Base-by-base conservation (phyloP, 2,888 invertebrate genomes). In the Hyppa rectilinea region DNA sequence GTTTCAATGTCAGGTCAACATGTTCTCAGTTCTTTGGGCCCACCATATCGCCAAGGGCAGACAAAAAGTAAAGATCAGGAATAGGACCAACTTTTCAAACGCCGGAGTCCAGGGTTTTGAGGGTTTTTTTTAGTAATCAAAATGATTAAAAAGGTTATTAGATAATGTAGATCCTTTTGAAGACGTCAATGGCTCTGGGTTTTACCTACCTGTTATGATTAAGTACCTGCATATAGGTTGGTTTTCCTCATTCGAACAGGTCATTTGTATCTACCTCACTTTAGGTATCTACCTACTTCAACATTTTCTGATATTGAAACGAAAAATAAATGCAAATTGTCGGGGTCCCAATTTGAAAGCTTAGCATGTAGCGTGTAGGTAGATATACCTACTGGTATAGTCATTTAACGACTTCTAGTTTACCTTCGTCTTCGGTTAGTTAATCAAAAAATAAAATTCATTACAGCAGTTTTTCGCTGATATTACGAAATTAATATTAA, bases 241-340 rank as follows among this genome's bases (percentile, higher is more conserved):
- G 23, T 78, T 78, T 75, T 75, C 78, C 75, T 78, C 45, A 38
- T 34, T 40, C 12, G 31, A 34, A 34, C 59, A 49, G 29, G 43
- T 63, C 12, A 5, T 20, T 47, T 29, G 10, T 45, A 34, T 26
- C 34, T 43, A 64, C 36, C 17, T 7, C n/a, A 45, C 17, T 64
- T 29, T 31, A 31, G 23, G 17, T 17, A 64, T 2, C 4, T 12
- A 26, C 23, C 9, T 23, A 23, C 12, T 20, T 65, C 26, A n/a
- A 7, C n/a, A 47, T 23, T 12, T 36, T 38, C 17, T 23, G 29
- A 29, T 20, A 29, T 40, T 14, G 6, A 0, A 9, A 17, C 10
- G 38, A 2, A 36, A 9, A 58, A 20, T 10, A 29, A 10, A 29
- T 14, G 20, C 4, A 26, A 1, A 20, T 40, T 17, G 12, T 47